Evolutionary conservation across 2,113 vertebrate species (phyloP), one percentile per base, ranked within the genome.

Genomic region (Gambusia affinis): DNA sequence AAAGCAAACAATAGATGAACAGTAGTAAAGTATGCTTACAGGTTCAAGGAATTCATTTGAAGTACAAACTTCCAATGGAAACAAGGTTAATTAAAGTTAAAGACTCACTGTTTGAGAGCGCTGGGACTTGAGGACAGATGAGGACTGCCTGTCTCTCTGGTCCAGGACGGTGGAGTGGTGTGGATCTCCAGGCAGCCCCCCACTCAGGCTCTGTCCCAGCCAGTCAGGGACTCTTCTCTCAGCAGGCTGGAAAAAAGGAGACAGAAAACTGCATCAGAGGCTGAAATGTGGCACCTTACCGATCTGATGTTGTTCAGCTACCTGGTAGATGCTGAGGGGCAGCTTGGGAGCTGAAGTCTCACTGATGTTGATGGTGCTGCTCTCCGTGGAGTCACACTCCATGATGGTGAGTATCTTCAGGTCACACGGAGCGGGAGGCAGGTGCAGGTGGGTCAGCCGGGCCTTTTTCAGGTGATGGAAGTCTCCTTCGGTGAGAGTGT

Each of bases 391-490:
- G 63, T 98, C 97, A 0, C 96, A 98, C 93, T 99, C 98, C 17
- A 97, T 96, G 88, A 99, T 99, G 83, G 98, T 98, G 89, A 98
- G 93, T 4, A 99, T 99, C 91, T 96, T 97, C 81, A 98, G 94
- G 72, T 96, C 93, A 94, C 96, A 0, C 87, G 94, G 76, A 76
- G 92, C 68, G 0, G 91, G 91, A 30, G 92, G 78, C 79, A 98
- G 87, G 88, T 96, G 96, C 30, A 98, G 94, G 86, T 98, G 95
- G 3, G 96, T 98, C 84, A 99, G 94, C 14, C 98, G 95, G 3
- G 98, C 97, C 1, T 98, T 98, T 89, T 99, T 99, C 88, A 99
- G 92, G 85, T 99, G 97, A 81, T 99, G 98, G 89, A 98, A 99
- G 66, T 99, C 98, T 1, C 98, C 98, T 72, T 99, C 98, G 0